Percentiles rank a stretch among this genome's conserved stretches.
Evolutionary conservation across 2,888 invertebrate species (phyloP).

Genomic region (Macrosoma leucophasiata): DNA sequence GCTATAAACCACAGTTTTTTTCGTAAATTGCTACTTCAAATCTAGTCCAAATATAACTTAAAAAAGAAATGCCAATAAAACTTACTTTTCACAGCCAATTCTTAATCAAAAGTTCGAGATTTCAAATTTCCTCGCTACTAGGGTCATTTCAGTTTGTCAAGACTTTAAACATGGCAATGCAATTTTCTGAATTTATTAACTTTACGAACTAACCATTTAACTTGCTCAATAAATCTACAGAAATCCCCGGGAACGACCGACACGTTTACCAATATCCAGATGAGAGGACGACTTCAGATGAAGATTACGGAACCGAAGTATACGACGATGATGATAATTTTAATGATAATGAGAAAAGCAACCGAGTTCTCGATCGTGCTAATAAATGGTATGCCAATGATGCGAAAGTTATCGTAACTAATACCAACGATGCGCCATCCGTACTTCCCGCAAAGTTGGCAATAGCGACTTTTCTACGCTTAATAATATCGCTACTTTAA

Average conservation of each 20-base stretch:
- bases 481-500: conserved; percentile 23
- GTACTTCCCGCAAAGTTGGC: conserved; percentile 27
- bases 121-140: not conserved
- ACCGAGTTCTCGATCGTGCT: conserved; percentile 65
- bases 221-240: conserved; percentile 32
- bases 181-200: not conserved
- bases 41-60: too few relatives aligned
- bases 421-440: conserved; percentile 37
- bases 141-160: too few relatives aligned
- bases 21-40: too few relatives aligned
- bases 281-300: conserved; percentile 53
- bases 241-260: conserved; percentile 69
- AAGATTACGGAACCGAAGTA: conserved; percentile 59
- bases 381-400: conserved; percentile 72
- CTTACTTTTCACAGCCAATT: too few relatives aligned
- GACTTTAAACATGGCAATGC: too few relatives aligned
- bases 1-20: too few relatives aligned
- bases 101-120: not conserved
- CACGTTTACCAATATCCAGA: conserved; percentile 63
- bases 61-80: too few relatives aligned
- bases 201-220: not conserved
- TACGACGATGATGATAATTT: conserved; percentile 57
- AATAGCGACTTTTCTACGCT: conserved; percentile 34
- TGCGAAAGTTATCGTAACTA: conserved; percentile 47
- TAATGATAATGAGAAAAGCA: conserved; percentile 51